Conservation (phyloP, 1,140 invertebrate genomes). For the Reticulitermes speratus region DNA sequence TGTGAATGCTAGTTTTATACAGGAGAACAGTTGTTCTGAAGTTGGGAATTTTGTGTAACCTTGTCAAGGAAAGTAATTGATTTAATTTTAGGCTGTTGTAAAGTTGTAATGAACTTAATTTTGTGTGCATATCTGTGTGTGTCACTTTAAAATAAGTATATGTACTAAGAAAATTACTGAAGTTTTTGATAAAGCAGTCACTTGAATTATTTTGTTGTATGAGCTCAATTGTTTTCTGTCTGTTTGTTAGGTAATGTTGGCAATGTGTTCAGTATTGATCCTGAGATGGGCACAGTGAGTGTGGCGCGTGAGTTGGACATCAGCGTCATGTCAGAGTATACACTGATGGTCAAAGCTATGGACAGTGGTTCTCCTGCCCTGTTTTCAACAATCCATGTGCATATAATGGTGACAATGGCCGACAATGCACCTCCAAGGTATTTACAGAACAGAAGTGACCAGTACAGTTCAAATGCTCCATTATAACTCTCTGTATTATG, state of each 20-base stretch:
- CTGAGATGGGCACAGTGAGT: conserved; percentile 71
- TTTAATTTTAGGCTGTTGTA: too few species aligned
- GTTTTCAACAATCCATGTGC: conserved; percentile 75
- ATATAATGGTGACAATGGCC: conserved; percentile 83
- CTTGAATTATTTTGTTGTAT: too few species aligned
- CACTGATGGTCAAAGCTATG: conserved; percentile 75
- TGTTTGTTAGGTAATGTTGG: conserved; percentile 70
- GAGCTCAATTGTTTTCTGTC: too few species aligned
- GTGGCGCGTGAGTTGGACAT: conserved; percentile 73
- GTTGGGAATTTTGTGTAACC: too few species aligned
- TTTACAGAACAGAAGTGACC: not conserved
- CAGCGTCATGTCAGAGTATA: conserved; percentile 69
- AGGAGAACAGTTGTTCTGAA: too few species aligned
- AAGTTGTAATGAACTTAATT: too few species aligned
- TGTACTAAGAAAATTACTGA: too few species aligned
- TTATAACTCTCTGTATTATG: not conserved
- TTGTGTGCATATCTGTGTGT: too few species aligned
- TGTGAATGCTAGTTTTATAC: too few species aligned
- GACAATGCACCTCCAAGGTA: conserved; percentile 82
- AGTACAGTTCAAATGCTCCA: not conserved
- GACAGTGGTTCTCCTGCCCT: conserved; percentile 76
- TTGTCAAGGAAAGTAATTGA: too few species aligned
- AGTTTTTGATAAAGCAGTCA: too few species aligned
- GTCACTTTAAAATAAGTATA: too few species aligned
- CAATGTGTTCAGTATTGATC: conserved; percentile 78